Conservation (phyloP, 2,797 vertebrate species). For the Esox masquinongy region DNA sequence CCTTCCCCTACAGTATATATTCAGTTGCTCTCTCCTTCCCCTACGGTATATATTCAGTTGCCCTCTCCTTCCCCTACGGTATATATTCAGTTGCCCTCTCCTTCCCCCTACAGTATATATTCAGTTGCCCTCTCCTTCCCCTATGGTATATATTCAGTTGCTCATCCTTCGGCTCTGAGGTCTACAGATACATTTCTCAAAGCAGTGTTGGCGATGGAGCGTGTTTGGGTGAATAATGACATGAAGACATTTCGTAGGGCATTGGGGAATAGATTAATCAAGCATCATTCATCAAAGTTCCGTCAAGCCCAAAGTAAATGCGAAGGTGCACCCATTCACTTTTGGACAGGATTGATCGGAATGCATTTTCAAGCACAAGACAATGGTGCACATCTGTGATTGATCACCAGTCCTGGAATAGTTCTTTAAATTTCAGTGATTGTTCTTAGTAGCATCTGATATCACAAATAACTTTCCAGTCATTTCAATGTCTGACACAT, state of each 20-base stretch:
- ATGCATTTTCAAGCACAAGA: slow-evolving; percentile 22
- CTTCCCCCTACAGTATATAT: too few relatives aligned
- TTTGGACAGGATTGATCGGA: slow-evolving; percentile 51
- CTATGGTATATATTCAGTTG: slow-evolving; percentile 25
- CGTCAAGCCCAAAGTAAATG: slow-evolving; percentile 67
- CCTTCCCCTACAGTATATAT: too few relatives aligned
- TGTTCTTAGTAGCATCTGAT: neutral
- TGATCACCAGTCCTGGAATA: neutral
- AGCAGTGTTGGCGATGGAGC: slow-evolving; percentile 66
- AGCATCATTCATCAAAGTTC: slow-evolving; percentile 60
- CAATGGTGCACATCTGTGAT: neutral
- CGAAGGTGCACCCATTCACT: slow-evolving; percentile 54
- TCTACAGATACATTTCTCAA: slow-evolving; percentile 61
- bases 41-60: too few relatives aligned
- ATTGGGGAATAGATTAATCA: slow-evolving; percentile 70
- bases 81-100: too few relatives aligned
- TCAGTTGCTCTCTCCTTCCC: too few relatives aligned
- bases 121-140: slow-evolving; percentile 31
- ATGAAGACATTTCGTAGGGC: slow-evolving; percentile 67
- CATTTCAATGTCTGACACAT: neutral
- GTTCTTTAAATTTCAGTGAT: neutral
- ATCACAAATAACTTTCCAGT: neutral
- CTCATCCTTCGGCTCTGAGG: slow-evolving; percentile 63
- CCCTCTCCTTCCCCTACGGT: too few relatives aligned
- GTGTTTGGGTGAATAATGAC: slow-evolving; percentile 70